phyloP scores from a whole-genome alignment of 1,140 invertebrate genomes.

The Drosophila punjabiensis region DNA sequence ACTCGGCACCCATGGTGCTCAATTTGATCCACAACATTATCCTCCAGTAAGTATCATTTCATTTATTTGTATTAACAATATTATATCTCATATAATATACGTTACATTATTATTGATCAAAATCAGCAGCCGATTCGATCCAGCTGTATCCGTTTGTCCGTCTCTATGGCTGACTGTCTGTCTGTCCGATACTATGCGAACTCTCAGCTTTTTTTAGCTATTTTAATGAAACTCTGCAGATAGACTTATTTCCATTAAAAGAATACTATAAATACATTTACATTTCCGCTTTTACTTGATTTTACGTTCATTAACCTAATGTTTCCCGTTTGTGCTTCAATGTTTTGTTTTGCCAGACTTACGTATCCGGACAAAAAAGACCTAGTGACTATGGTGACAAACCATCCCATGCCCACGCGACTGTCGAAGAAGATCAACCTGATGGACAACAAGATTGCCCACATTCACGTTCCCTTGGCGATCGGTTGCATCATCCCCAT shows the following conservation, averaged over 20 bases:
- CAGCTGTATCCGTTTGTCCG: background rate
- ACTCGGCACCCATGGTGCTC: conserved; percentile 67
- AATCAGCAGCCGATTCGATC: background rate
- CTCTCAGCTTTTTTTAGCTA: background rate
- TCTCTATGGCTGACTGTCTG: background rate
- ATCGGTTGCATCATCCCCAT: conserved; percentile 69
- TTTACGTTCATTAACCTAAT: background rate
- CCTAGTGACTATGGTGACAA: conserved; percentile 31
- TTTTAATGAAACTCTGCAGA: no score
- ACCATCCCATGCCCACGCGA: conserved; percentile 60
- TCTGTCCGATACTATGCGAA: background rate
- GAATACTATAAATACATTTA: no score
- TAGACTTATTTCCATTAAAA: no score
- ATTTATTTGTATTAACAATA: background rate
- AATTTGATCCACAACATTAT: conserved; percentile 72
- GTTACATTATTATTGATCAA: background rate
- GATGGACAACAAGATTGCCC: conserved; percentile 69
- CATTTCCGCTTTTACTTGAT: background rate
- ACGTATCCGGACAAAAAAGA: conserved; percentile 20
- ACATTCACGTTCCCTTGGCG: conserved; percentile 61
- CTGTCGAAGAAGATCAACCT: conserved; percentile 63
- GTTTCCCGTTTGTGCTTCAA: background rate
- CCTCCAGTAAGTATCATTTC: conserved; percentile 32
- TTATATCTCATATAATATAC: background rate
- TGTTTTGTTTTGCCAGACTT: conserved; percentile 29